Conservation (phyloP, 2,888 invertebrate species). For the Amaurobius ferox region DNA sequence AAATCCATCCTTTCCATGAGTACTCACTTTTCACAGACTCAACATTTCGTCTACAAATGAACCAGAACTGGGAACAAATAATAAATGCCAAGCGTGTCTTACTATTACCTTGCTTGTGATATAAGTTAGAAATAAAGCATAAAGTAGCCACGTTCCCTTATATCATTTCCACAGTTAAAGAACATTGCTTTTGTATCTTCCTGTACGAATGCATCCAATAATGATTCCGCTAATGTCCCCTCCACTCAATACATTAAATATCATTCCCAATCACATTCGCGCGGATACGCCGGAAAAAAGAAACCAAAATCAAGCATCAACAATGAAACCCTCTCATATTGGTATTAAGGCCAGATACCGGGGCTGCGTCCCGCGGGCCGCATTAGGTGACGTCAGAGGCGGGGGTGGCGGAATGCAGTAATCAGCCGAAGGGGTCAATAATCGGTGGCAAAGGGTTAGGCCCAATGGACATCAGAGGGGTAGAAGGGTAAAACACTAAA, state of each 20-base stretch:
- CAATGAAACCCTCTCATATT: not conserved
- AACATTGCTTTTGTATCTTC: too few species aligned
- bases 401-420: slow-evolving; percentile 58
- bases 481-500: slow-evolving; percentile 50
- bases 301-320: not conserved
- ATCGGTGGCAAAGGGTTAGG: slow-evolving; percentile 69
- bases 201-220: too few species aligned
- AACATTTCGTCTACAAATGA: too few species aligned
- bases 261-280: not conserved
- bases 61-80: too few species aligned
- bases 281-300: not conserved
- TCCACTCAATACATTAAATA: not conserved
- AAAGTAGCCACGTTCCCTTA: too few species aligned
- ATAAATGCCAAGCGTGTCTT: too few species aligned
- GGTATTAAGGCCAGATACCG: slow-evolving; percentile 21
- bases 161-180: too few species aligned
- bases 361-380: slow-evolving; percentile 55
- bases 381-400: slow-evolving; percentile 66
- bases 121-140: too few species aligned
- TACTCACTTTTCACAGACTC: too few species aligned
- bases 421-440: slow-evolving; percentile 72
- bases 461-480: slow-evolving; percentile 57
- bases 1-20: too few species aligned
- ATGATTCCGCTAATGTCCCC: not conserved
- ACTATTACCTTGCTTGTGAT: too few species aligned